Percentiles rank a stretch among this genome's conserved stretches.
phyloP scores from a whole-genome alignment of 2,113 vertebrate species.

The Solea solea region DNA sequence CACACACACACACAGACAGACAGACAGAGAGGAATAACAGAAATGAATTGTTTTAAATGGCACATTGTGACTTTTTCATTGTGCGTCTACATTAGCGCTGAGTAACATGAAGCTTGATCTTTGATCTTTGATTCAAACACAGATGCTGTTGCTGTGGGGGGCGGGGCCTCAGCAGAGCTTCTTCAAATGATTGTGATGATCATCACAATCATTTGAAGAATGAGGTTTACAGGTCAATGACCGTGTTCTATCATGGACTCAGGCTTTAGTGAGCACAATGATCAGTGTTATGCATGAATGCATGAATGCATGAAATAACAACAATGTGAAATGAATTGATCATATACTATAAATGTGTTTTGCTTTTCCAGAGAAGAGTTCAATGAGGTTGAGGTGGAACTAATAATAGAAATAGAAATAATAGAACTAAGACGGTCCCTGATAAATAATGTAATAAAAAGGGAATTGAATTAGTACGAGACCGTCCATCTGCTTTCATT shows the following conservation, averaged over 20 bases:
- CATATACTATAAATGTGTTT: constrained; percentile 33
- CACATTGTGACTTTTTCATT: constrained; percentile 15
- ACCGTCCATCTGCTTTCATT: constrained; percentile 26
- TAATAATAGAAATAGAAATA: constrained; percentile 12
- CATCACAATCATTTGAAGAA: too few species aligned
- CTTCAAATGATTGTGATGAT: too few species aligned
- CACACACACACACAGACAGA: constrained; percentile 31
- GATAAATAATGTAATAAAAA: constrained; percentile 50
- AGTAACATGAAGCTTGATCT: constrained; percentile 50
- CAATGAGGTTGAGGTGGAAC: constrained; percentile 20
- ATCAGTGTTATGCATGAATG: constrained; percentile 7
- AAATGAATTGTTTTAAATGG: constrained; percentile 38
- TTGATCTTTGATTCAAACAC: constrained; percentile 44
- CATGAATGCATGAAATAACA: constrained; percentile 13
- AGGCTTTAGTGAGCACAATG: constrained; percentile 34
- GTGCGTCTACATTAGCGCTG: constrained; percentile 38
- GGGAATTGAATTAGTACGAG: constrained; percentile 41
- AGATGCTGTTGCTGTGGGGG: constrained; percentile 35
- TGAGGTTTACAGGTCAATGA: too few species aligned
- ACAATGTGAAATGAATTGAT: constrained; percentile 9
- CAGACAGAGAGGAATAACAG: constrained; percentile 30
- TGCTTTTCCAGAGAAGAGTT: constrained; percentile 72
- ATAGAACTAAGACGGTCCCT: constrained; percentile 14
- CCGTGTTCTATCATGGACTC: constrained; percentile 11
- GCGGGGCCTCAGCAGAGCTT: constrained; percentile 16